phyloP scores from a whole-genome alignment of 1,140 invertebrate genomes.

The Eriocheir sinensis region DNA sequence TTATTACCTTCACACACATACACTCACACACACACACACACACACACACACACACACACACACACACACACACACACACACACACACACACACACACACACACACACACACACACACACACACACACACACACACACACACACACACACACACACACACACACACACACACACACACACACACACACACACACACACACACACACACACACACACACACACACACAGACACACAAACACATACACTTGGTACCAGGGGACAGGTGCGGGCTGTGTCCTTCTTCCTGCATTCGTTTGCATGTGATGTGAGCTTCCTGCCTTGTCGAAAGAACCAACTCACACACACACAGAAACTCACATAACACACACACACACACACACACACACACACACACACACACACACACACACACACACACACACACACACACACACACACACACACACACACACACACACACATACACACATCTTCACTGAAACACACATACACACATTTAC shows the following conservation, averaged over 20 bases:
- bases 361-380: neutral
- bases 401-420: conserved; percentile 17
- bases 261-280: too few relatives aligned
- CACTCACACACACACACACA: neutral
- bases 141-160: conserved; percentile 9
- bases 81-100: conserved; percentile 6
- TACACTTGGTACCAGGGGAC: too few relatives aligned
- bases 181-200: conserved; percentile 6
- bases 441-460: neutral
- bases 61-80: conserved; percentile 1
- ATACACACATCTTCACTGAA: too few relatives aligned
- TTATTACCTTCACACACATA: neutral
- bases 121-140: conserved; percentile 7
- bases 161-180: conserved; percentile 6
- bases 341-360: too few relatives aligned
- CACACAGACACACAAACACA: too few relatives aligned
- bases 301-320: too few relatives aligned
- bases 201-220: conserved; percentile 1
- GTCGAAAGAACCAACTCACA: too few relatives aligned
- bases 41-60: conserved; percentile 6
- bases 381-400: conserved; percentile 17
- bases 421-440: neutral
- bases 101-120: neutral
- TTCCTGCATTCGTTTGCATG: too few relatives aligned
- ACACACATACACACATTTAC: too few relatives aligned